phyloP scores from a whole-genome alignment of 2,888 invertebrate genomes.

The Boloria euphrosyne region DNA sequence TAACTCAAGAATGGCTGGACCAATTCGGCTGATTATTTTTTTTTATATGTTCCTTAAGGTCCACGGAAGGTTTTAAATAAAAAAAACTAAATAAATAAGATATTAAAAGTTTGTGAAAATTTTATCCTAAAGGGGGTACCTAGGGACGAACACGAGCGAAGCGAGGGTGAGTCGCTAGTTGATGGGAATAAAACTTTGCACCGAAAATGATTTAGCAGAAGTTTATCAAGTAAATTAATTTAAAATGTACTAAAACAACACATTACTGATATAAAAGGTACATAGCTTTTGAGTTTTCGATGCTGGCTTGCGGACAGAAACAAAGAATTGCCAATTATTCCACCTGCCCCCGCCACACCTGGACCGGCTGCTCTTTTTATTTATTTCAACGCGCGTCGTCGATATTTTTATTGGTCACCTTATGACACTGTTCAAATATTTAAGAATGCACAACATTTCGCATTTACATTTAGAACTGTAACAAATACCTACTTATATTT shows the following conservation, averaged over 20 bases:
- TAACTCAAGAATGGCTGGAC: too few species aligned
- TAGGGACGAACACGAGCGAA: too few species aligned
- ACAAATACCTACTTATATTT: neutral
- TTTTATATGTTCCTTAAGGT: too few species aligned
- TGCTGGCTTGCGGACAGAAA: slow-evolving; percentile 66
- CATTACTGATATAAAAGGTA: slow-evolving; percentile 56
- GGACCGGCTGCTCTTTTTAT: slow-evolving; percentile 78
- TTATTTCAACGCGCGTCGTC: slow-evolving; percentile 72
- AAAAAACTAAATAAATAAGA: too few species aligned
- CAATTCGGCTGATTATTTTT: too few species aligned
- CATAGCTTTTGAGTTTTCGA: slow-evolving; percentile 59
- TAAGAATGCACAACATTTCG: slow-evolving; percentile 30
- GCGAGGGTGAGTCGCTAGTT: too few species aligned
- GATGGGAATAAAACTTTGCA: too few species aligned
- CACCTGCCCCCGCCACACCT: slow-evolving; percentile 79
- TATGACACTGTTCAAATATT: slow-evolving; percentile 63
- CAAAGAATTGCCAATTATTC: slow-evolving; percentile 82
- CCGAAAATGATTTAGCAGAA: too few species aligned
- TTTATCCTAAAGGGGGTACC: too few species aligned
- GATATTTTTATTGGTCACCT: slow-evolving; percentile 80
- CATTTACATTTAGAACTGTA: neutral
- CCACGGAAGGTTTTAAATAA: too few species aligned
- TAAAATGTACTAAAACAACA: slow-evolving; percentile 55
- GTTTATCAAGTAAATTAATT: slow-evolving; percentile 37
- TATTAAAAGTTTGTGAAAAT: too few species aligned